phyloP scores from a whole-genome alignment of 2,113 vertebrate species.

The Puntigrus tetrazona region DNA sequence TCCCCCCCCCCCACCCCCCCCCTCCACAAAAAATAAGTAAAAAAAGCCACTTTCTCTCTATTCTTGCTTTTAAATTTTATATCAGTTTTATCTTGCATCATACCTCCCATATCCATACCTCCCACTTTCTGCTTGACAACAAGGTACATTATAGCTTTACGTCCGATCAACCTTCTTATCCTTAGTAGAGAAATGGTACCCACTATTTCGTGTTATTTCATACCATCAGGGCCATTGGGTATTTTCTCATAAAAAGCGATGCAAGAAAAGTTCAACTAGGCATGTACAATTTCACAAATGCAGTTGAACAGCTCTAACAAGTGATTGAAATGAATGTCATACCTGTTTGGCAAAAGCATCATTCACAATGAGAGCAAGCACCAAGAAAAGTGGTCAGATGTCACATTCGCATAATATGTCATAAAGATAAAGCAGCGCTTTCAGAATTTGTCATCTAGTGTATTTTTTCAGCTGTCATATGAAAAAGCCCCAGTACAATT shows the following conservation, averaged over 20 bases:
- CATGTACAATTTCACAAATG: background rate
- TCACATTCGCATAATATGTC: slow-evolving; percentile 19
- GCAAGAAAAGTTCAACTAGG: background rate
- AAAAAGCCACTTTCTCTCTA: background rate
- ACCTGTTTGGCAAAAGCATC: slow-evolving; percentile 10
- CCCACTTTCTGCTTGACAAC: background rate
- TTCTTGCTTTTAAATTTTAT: background rate
- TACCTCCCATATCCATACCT: background rate
- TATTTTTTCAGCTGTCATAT: slow-evolving; percentile 4
- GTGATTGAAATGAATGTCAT: slow-evolving; percentile 15
- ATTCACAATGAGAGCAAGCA: slow-evolving; percentile 11
- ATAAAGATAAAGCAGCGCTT: slow-evolving; percentile 7
- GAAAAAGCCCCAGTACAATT: slow-evolving; percentile 7
- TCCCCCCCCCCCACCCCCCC: too few relatives aligned
- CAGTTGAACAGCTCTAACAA: slow-evolving; percentile 1
- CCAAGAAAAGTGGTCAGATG: background rate
- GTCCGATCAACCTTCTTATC: slow-evolving; percentile 34
- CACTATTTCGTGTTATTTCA: slow-evolving; percentile 10
- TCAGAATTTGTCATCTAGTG: slow-evolving; percentile 13
- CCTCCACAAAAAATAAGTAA: too few relatives aligned
- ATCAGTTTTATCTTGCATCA: background rate
- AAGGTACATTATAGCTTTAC: background rate
- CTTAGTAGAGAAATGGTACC: slow-evolving; percentile 52
- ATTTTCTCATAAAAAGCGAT: slow-evolving; percentile 12
- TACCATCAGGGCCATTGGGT: background rate